Conservation (phyloP, 2,888 invertebrate genomes). For the Eremobia ochroleuca region DNA sequence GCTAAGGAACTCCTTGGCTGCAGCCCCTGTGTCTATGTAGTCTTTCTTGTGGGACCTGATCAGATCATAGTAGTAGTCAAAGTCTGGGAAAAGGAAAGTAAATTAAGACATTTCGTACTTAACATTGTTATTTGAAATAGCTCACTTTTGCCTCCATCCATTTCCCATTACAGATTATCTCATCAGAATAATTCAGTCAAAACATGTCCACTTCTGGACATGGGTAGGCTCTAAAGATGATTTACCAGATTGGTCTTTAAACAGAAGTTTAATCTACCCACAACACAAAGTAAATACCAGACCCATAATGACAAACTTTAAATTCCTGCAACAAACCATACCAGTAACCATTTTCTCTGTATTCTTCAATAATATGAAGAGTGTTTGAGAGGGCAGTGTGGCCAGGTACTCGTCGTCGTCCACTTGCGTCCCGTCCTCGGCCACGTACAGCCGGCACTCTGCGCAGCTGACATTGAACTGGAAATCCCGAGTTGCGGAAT, state of each 20-base stretch:
- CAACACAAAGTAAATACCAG: background rate
- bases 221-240: background rate
- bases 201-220: background rate
- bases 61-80: conserved; percentile 93
- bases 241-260: conserved; percentile 1
- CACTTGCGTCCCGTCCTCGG: conserved; percentile 93
- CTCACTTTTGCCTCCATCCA: background rate
- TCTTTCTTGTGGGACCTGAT: conserved; percentile 93
- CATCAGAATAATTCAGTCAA: background rate
- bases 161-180: background rate
- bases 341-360: conserved; percentile 91
- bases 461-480: conserved; percentile 88
- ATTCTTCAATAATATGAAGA: conserved; percentile 91
- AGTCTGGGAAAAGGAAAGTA: conserved; percentile 88
- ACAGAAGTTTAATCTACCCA: background rate
- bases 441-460: conserved; percentile 90
- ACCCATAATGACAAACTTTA: background rate
- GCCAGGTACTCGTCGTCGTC: conserved; percentile 95
- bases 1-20: conserved; percentile 94
- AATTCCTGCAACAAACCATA: conserved; percentile 74
- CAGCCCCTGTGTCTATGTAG: conserved; percentile 93
- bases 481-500: conserved; percentile 73
- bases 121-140: background rate
- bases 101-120: background rate
- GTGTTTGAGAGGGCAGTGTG: conserved; percentile 94